These are phyloP conservation scores for Pedetes capensis DNA, from an alignment of 2,113 vertebrate genomes.

Conservation along the genomic window DNA sequence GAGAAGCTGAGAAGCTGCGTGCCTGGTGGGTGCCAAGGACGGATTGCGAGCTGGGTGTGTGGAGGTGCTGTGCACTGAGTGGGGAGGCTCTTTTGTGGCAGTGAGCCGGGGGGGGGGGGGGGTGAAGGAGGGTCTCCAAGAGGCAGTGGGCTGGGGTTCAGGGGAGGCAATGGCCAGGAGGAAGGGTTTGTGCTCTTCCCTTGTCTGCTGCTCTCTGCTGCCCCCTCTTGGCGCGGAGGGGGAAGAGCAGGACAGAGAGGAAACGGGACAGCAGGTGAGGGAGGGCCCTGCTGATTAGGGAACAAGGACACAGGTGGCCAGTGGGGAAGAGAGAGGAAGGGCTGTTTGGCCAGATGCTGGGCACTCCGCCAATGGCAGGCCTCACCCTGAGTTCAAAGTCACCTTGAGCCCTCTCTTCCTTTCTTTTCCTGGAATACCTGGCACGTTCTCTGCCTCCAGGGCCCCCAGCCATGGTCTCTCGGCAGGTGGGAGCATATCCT, in stretches of 20 bases:
- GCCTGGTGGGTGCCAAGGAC: neutral
- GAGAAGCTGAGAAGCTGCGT: neutral
- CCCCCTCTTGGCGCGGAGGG: neutral
- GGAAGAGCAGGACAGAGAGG: neutral
- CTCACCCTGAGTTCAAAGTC: slow-evolving; percentile 36
- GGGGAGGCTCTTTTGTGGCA: neutral
- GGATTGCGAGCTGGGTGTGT: no score
- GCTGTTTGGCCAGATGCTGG: neutral
- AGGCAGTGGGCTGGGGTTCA: neutral
- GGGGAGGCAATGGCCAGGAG: neutral
- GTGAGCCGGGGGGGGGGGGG: neutral
- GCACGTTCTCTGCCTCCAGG: neutral
- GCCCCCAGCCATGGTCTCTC: neutral
- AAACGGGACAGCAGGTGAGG: neutral
- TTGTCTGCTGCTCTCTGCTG: slow-evolving; percentile 50
- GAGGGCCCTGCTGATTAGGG: neutral
- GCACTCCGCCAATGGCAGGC: neutral
- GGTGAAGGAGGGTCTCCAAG: neutral
- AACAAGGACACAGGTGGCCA: neutral
- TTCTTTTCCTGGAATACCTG: neutral
- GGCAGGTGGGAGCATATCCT: neutral
- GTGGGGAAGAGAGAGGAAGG: neutral
- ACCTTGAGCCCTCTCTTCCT: slow-evolving; percentile 43
- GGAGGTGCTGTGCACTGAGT: neutral
- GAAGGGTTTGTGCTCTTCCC: no score